Conservation (phyloP, 2,113 vertebrate genomes). For the Ptilorrhoa leucosticta region DNA sequence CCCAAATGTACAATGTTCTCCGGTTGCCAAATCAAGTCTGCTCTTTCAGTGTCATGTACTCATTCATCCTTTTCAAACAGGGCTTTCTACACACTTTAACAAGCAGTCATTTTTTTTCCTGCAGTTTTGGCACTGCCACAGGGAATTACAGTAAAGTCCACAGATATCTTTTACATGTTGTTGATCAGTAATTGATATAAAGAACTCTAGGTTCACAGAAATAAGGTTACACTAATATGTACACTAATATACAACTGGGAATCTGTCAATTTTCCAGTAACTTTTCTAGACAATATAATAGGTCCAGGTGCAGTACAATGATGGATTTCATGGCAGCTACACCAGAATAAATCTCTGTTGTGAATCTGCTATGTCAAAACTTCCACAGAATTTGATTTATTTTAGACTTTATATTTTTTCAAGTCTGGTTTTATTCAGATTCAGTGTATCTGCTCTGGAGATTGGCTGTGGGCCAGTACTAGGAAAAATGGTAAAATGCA, state of each 20-base stretch:
- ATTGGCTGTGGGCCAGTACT: not conserved
- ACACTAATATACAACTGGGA: not conserved
- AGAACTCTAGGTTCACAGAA: not conserved
- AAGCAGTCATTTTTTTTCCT: not conserved
- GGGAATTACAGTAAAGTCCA: not conserved
- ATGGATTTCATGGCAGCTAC: not conserved
- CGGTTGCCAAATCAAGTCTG: not conserved
- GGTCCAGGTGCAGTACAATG: not conserved
- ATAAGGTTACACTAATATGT: not conserved
- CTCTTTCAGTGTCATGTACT: not conserved
- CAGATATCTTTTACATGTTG: not conserved
- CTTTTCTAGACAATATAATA: not conserved
- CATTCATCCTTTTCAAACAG: not conserved
- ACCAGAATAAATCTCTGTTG: not conserved
- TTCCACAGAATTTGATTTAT: not conserved
- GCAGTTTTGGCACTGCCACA: not conserved
- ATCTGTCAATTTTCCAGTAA: not conserved
- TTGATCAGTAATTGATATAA: not conserved
- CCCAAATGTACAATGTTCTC: fast-evolving
- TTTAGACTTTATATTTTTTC: not conserved
- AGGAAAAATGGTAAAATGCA: not conserved
- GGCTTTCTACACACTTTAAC: not conserved
- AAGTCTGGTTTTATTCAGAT: not conserved
- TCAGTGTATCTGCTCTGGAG: not conserved
- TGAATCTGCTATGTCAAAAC: not conserved